phyloP scores from a whole-genome alignment of 2,113 vertebrate genomes.

The Nycticebus coucang region DNA sequence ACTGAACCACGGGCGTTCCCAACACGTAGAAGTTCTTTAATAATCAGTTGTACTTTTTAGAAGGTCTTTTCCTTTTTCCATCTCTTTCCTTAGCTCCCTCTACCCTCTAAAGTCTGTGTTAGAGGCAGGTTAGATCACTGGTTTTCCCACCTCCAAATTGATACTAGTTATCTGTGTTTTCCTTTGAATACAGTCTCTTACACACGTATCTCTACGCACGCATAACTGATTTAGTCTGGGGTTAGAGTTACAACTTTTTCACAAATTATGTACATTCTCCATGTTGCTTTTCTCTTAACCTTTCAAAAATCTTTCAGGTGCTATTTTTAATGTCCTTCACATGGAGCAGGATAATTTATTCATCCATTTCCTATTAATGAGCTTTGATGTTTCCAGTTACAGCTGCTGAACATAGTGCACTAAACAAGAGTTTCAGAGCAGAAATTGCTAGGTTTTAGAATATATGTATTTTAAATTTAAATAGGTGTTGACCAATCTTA shows the following conservation, averaged over 20 bases:
- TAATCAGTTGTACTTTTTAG: not conserved
- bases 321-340: not conserved
- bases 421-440: not conserved
- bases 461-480: not conserved
- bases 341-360: not conserved
- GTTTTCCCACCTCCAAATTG: no score
- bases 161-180: not conserved
- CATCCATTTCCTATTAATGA: not conserved
- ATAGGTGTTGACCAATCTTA: not conserved
- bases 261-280: not conserved
- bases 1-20: no score
- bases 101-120: not conserved
- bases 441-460: not conserved
- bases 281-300: not conserved
- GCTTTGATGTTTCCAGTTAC: not conserved
- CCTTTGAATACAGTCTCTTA: not conserved
- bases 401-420: not conserved
- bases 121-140: not conserved
- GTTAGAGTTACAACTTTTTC: not conserved
- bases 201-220: no score
- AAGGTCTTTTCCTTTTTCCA: no score
- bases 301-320: not conserved
- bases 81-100: not conserved
- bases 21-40: not conserved
- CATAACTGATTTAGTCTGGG: not conserved